A percentile compares a stretch with the other conserved stretches of the same genome.
These are phyloP conservation scores for Drosophila neoperkinsi DNA, from an alignment of 2,888 invertebrate species.

Conservation along the genomic window DNA sequence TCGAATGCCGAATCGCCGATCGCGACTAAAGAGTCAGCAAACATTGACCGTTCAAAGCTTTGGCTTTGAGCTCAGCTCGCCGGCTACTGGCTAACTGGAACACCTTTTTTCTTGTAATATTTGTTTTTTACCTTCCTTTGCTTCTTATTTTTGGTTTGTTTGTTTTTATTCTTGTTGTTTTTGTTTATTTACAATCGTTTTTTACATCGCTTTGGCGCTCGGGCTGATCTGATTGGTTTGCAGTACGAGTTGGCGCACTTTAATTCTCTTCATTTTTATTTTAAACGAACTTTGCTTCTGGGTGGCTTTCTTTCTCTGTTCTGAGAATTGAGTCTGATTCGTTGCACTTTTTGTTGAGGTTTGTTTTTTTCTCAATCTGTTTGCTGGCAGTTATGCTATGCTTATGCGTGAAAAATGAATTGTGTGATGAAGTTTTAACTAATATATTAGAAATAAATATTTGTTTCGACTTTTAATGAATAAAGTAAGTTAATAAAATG, in stretches of 20 bases:
- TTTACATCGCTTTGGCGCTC: constrained; percentile 23
- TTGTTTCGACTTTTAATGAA: neutral
- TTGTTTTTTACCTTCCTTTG: constrained; percentile 44
- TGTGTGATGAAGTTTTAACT: neutral
- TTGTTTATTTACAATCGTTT: constrained; percentile 63
- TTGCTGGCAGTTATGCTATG: neutral
- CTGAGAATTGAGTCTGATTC: constrained; percentile 30
- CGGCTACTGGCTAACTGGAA: constrained; percentile 60
- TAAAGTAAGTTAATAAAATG: neutral
- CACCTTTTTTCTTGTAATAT: constrained; percentile 56
- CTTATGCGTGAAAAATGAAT: neutral
- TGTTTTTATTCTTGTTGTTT: constrained; percentile 6
- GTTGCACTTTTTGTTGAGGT: constrained; percentile 39
- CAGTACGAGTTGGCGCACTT: constrained; percentile 39
- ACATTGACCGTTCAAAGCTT: constrained; percentile 34
- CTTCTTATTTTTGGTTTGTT: constrained; percentile 13
- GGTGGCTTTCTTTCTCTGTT: constrained; percentile 55
- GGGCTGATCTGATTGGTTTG: constrained; percentile 63
- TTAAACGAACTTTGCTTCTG: constrained; percentile 54
- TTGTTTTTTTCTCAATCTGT: neutral
- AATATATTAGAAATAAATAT: neutral
- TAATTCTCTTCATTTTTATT: constrained; percentile 35
- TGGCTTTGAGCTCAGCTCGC: constrained; percentile 37
- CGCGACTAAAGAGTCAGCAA: constrained; percentile 55
- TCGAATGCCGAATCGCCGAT: constrained; percentile 23